Base-by-base conservation (phyloP, 2,888 invertebrate species). In the Napeogenes sylphis region DNA sequence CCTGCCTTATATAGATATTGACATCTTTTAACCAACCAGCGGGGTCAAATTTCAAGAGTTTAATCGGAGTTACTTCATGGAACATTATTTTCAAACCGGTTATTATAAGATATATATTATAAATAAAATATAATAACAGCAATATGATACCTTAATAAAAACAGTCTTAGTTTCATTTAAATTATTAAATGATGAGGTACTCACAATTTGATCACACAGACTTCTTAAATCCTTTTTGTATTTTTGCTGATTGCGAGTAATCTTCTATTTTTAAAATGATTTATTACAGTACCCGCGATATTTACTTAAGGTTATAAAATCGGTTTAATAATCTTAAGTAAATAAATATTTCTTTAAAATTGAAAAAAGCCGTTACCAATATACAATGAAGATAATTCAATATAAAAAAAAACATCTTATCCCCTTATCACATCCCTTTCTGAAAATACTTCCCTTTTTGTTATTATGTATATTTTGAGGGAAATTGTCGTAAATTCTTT, bases 401-500 rank as follows among this genome's bases (percentile, higher is more conserved):
- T 42, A 42, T 58, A 55, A 63, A 63, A 63, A 61, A 59, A 54
- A 56, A 56, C 58, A 61, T 55, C 56, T 32, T 45, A 60, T 55
- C 56, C 63, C 61, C 62, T 68, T 65, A 64, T 65, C 59, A 63
- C 55, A 65, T 61, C 58, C 59, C 59, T 55, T 60, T 63, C 58
- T 71, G 59, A 56, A 63, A 71, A 71, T 70, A 69, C 64, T 69
- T 69, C 70, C 73, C 76, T 73, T 73, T 71, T 73, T 71, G 69
- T 79, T 79, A 77, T 72, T 80, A 74, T 76, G 75, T 77, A 76
- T 78, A 78, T 80, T 77, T 78, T 76, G 78, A 78, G 72, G 74
- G 72, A 75, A 75, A 76, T 79, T 77, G 76, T 76, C 79, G 75
- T 83, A 82, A 83, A 81, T 79, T 83, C 76, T 71, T 71, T 73